These are phyloP conservation scores for Bombyx mori DNA, from an alignment of 1,140 invertebrate genomes.

Conservation along the genomic window ASM3026992v2 NC_085134.1:3205001-3205500, in stretches of 20 bases:
- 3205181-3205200: background rate
- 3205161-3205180: background rate
- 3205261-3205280: no score
- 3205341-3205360: no score
- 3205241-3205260: background rate
- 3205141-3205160: background rate
- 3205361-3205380: no score
- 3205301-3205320: no score
- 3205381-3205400: no score
- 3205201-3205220: background rate
- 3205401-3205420: no score
- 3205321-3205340: no score
- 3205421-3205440: no score
- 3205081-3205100: slow-evolving; percentile 98
- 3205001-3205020: slow-evolving; percentile 96
- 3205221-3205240: background rate
- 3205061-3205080: slow-evolving; percentile 91
- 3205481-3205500: no score
- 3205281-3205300: no score
- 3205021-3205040: slow-evolving; percentile 98
- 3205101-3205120: slow-evolving; percentile 82
- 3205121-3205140: slow-evolving; percentile 20
- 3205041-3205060: slow-evolving; percentile 99
- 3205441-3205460: no score
- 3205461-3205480: no score